These are phyloP conservation scores for Sitta carolinensis DNA, from an alignment of 2,797 vertebrate species.

Conservation along the genomic window DNA sequence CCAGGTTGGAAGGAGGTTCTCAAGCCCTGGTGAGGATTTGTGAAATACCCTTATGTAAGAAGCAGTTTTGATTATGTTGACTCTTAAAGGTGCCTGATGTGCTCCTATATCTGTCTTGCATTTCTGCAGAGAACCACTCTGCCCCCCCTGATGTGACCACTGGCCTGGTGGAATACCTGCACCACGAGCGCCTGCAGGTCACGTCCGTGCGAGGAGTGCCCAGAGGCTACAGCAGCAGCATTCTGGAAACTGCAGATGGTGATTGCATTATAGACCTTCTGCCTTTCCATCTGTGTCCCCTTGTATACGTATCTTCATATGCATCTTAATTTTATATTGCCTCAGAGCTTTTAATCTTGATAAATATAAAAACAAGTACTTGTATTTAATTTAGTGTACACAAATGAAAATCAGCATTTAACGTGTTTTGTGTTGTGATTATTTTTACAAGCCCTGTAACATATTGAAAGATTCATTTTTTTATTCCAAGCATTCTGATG, in stretches of 20 bases:
- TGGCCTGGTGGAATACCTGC: slow-evolving; percentile 83
- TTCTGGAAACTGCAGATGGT: slow-evolving; percentile 95
- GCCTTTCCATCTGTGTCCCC: neutral
- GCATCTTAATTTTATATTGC: neutral
- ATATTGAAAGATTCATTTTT: neutral
- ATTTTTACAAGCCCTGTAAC: neutral
- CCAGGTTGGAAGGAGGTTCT: neutral
- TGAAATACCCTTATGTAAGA: neutral
- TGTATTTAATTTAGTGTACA: neutral
- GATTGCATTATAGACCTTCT: slow-evolving; percentile 66
- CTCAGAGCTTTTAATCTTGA: neutral
- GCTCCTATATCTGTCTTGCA: slow-evolving; percentile 55
- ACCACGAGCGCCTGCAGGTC: slow-evolving; percentile 83
- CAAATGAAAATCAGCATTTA: neutral
- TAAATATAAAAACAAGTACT: neutral
- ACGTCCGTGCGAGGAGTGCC: slow-evolving; percentile 85
- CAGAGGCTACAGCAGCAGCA: slow-evolving; percentile 80
- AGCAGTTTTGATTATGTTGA: neutral
- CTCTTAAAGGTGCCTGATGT: neutral
- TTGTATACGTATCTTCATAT: rapidly evolving
- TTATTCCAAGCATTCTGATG: neutral
- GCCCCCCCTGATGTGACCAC: slow-evolving; percentile 93
- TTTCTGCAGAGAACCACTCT: slow-evolving; percentile 86
- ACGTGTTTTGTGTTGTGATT: neutral
- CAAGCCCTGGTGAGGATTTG: neutral